Conservation (phyloP, 2,888 invertebrate species). For the Synergus itoensis region DNA sequence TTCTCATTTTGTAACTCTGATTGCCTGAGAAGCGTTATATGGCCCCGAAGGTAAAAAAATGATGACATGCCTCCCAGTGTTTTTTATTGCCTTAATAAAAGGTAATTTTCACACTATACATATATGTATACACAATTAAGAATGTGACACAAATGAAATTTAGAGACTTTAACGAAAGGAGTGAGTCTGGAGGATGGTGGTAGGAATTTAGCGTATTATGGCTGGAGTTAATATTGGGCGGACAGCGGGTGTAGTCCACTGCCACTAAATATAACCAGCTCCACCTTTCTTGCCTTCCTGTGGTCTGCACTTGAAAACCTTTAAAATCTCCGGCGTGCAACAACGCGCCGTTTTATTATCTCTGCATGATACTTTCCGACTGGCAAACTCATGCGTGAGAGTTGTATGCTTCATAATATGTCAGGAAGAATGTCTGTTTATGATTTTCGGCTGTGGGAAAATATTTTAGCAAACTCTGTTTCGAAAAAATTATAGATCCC, state of each 20-base stretch:
- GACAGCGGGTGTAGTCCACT: constrained; percentile 70
- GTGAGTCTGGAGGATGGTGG: constrained; percentile 55
- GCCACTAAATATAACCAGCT: constrained; percentile 66
- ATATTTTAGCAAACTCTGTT: neutral
- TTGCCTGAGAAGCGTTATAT: neutral
- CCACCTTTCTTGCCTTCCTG: constrained; percentile 53
- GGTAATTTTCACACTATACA: constrained; percentile 3
- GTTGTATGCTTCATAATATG: constrained; percentile 23
- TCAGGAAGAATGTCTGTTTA: constrained; percentile 32
- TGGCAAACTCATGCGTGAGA: constrained; percentile 9
- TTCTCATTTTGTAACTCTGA: neutral
- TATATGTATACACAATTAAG: neutral
- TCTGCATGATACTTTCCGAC: constrained; percentile 24
- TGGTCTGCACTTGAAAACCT: constrained; percentile 49
- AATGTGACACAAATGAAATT: neutral
- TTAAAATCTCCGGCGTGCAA: constrained; percentile 54
- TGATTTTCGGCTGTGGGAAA: constrained; percentile 37
- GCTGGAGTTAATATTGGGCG: constrained; percentile 74
- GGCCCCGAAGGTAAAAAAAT: too few species aligned
- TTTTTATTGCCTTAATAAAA: constrained; percentile 11
- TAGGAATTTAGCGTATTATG: constrained; percentile 74
- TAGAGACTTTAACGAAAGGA: constrained; percentile 27
- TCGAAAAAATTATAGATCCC: neutral
- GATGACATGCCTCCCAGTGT: neutral
- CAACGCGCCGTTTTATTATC: constrained; percentile 57